These are phyloP conservation scores for Neelides sp. DNA, from an alignment of 1,140 invertebrate species.

Conservation along the genomic window DNA sequence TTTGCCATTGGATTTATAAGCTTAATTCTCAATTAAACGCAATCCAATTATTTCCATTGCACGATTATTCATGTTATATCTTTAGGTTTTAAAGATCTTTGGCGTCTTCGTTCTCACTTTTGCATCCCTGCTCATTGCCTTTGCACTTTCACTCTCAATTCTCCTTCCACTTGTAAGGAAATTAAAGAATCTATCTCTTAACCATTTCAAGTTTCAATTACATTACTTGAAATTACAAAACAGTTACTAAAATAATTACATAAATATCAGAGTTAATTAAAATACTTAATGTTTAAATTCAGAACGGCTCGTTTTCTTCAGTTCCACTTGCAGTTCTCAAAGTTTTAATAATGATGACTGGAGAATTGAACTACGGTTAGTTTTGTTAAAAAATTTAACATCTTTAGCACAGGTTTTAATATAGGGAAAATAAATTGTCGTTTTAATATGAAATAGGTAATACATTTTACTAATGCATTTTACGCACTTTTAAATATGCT, in stretches of 20 bases:
- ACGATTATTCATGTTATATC: background rate
- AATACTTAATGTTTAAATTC: too few relatives aligned
- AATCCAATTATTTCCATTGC: background rate
- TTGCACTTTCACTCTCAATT: constrained; percentile 4
- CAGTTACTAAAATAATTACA: background rate
- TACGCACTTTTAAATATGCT: background rate
- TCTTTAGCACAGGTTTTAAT: too few relatives aligned
- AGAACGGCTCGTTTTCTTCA: background rate
- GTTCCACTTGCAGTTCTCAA: constrained; percentile 22
- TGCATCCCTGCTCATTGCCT: constrained; percentile 16
- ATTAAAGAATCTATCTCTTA: too few relatives aligned
- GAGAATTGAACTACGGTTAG: constrained; percentile 33
- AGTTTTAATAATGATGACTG: constrained; percentile 35
- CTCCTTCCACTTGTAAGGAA: background rate
- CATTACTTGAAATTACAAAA: too few relatives aligned
- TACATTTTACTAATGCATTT: too few relatives aligned
- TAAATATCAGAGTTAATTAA: too few relatives aligned
- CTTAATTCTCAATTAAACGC: background rate
- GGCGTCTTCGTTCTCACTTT: constrained; percentile 19
- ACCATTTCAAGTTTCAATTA: too few relatives aligned
- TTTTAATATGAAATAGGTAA: too few relatives aligned
- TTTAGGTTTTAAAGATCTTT: constrained; percentile 23
- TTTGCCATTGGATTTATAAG: background rate
- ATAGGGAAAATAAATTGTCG: too few relatives aligned
- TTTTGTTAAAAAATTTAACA: too few relatives aligned